phyloP scores from a whole-genome alignment of 2,797 vertebrate genomes.

The Aulostomus chinensis region DNA sequence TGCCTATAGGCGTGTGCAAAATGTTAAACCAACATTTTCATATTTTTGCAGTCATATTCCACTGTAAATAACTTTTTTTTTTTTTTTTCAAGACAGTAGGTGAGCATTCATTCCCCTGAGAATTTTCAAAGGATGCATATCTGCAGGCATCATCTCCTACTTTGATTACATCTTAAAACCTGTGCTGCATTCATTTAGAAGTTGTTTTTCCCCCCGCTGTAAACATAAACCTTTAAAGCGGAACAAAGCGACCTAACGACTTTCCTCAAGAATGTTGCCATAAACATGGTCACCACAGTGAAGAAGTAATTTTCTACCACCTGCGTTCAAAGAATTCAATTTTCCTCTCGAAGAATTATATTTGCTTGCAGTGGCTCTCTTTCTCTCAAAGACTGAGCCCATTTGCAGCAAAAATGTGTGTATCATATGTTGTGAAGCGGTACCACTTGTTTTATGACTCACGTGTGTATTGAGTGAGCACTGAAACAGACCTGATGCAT shows the following conservation, averaged over 20 bases:
- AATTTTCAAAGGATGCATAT: constrained; percentile 8
- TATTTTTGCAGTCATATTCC: constrained; percentile 17
- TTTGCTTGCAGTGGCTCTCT: constrained; percentile 44
- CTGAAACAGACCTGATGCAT: constrained; percentile 13
- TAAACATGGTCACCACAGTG: constrained; percentile 17
- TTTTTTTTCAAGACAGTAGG: constrained; percentile 2
- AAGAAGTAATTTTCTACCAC: constrained; percentile 54
- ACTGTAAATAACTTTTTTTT: background rate
- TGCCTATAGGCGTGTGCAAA: constrained; percentile 20
- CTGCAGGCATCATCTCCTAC: constrained; percentile 12
- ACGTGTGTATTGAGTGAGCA: too few species aligned
- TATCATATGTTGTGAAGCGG: background rate
- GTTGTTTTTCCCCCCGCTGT: background rate
- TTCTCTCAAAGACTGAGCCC: constrained; percentile 36
- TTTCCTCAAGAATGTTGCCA: constrained; percentile 9
- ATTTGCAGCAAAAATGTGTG: background rate
- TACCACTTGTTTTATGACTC: constrained; percentile 15
- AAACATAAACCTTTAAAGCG: constrained; percentile 19
- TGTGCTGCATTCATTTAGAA: background rate
- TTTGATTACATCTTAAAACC: background rate
- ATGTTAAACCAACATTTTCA: constrained; percentile 20
- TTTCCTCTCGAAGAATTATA: constrained; percentile 59
- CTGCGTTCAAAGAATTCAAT: constrained; percentile 49
- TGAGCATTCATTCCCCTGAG: constrained; percentile 6
- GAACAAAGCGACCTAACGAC: constrained; percentile 24